Evolutionary conservation across 2,113 vertebrate species (phyloP).

Genomic region (Limanda limanda): DNA sequence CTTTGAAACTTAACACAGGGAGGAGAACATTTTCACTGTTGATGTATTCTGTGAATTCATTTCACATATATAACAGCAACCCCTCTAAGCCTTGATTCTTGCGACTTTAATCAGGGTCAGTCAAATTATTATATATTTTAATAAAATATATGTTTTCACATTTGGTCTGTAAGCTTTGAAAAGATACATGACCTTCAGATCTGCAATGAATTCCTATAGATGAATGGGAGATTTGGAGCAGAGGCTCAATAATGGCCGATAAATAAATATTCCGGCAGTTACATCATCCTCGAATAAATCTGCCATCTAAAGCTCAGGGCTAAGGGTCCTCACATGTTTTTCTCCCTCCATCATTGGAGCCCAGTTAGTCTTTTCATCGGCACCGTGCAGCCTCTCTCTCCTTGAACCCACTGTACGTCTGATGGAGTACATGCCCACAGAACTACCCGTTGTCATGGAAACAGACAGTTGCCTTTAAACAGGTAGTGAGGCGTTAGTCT

Average conservation of each 20-base stretch:
- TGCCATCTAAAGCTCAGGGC: background rate
- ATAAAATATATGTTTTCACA: too few relatives aligned
- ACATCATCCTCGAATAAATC: background rate
- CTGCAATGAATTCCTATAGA: background rate
- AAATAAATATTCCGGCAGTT: background rate
- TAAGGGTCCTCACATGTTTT: background rate
- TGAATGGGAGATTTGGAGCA: background rate
- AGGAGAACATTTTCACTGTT: too few relatives aligned
- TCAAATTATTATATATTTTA: background rate
- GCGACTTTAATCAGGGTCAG: background rate
- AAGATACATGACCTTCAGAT: background rate
- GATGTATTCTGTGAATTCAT: too few relatives aligned
- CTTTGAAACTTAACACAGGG: too few relatives aligned
- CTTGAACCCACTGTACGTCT: slow-evolving; percentile 46
- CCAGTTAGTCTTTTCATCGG: slow-evolving; percentile 38
- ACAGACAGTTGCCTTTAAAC: slow-evolving; percentile 77
- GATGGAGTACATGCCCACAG: slow-evolving; percentile 51
- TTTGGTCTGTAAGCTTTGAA: background rate
- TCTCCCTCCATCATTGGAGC: background rate
- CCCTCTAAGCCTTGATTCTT: too few relatives aligned
- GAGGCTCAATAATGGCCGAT: background rate
- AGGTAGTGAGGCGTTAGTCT: slow-evolving; percentile 52
- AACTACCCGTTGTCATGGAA: slow-evolving; percentile 78
- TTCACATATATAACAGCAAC: too few relatives aligned
- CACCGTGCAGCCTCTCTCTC: slow-evolving; percentile 17